Evolutionary conservation across 2,888 invertebrate genomes (phyloP), one percentile per base, ranked within the genome.

Genomic region (Gymnocheta viridis): DNA sequence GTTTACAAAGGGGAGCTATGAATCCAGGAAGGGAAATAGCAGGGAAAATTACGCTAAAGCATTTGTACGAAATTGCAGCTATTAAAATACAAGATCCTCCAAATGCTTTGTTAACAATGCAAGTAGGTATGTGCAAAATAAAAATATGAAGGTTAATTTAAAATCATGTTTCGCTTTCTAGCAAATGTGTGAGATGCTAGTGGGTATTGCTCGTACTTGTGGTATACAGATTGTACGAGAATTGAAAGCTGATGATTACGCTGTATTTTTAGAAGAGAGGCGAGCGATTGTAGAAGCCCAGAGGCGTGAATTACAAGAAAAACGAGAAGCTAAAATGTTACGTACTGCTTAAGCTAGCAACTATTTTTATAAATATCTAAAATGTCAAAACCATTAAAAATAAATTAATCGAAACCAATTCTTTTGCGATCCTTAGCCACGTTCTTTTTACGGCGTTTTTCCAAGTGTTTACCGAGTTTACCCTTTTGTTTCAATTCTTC

Each of bases 21-120:
- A 87, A 91, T 56, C 92, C 93, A 51, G 97, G 95, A 0, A 93
- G 92, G 69, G 98, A 98, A 92, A 92, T 94, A 29, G 94, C 96
- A 87, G 99, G 99, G 0, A 98, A 96, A 93, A 94, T 99, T 77
- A 97, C 98, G 0, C 89, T 97, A 0, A 99, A 98, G 91, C 99
- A 99, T 92, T 92, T 99, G 14, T 99, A 98, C 92, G 99, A 99
- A 94, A 99, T 99, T 90, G 99, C 99, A 0, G 94, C 95, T 91
- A 96, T 99, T n/a, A 99, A 99, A 92, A 93, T 95, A n/a, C 93
- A 96, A 90, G 99, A 99, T 92, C 96, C 96, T 4, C 92, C 95
- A 0, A 92, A 92, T 86, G 91, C 90, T 0, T 82, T 92, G n/a
- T 83, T 92, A 1, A 89, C 91, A 12, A 89, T 91, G 88, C 85